Evolutionary conservation across 2,113 vertebrate species (phyloP), one percentile per base, ranked within the genome.

Genomic region (Colius striatus): DNA sequence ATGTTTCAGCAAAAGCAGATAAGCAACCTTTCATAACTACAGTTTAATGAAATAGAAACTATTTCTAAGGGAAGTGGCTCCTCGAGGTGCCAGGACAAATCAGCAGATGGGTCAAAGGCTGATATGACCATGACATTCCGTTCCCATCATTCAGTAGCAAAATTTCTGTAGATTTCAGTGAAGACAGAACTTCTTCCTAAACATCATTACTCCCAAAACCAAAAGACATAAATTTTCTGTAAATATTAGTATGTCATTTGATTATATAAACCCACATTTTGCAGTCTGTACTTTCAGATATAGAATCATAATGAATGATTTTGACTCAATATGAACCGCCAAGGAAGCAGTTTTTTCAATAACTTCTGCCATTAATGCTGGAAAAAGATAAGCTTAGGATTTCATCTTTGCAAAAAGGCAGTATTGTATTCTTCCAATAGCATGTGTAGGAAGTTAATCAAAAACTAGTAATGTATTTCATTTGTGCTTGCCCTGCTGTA

Each of bases 401-500:
- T 76, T 84, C 32, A 34, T 68, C 45, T 72, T 92, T 17, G 25
- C n/a, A 63, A 76, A 89, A 88, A 66, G 36, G 55, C 48, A 94
- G 60, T 15, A 76, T 36, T 65, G n/a, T 91, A 41, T 27, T 94
- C 63, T 72, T 83, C 16, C 72, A 95, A 78, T 36, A 92, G 58
- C 55, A 90, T 77, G 9, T 53, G 8, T 36, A 62, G 58, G 16
- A 95, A 88, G 43, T 84, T 95, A 96, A 92, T 83, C 45, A 5
- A 74, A 87, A 97, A 82, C 11, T 66, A 54, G 48, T 66, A 96
- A 92, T 43, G 45, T 62, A 71, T 95, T 96, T 92, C 54, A 77
- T 90, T 93, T 95, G 54, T 91, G n/a, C 57, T 66, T 92, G 19
- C 21, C 70, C 62, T 48, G 60, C 54, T 93, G 72, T 68, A 96